Conservation (phyloP, 2,888 invertebrate genomes). For the Gortyna flavago region DNA sequence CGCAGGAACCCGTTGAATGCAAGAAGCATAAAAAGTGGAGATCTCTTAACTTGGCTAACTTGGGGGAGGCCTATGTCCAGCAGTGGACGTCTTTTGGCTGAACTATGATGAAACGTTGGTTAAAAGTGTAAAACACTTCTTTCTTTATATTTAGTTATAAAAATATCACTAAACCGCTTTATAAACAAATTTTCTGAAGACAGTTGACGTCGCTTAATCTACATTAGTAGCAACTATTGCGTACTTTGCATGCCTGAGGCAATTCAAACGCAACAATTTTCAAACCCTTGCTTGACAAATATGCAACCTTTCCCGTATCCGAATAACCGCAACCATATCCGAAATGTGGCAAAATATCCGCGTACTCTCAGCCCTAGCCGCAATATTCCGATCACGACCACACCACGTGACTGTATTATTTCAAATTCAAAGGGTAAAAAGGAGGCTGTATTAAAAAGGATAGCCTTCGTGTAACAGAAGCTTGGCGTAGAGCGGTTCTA, state of each 20-base stretch:
- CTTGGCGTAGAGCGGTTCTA: constrained; percentile 62
- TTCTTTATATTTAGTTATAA: no score
- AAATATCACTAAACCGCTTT: background rate
- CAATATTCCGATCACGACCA: constrained; percentile 79
- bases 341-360: constrained; percentile 50
- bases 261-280: constrained; percentile 29
- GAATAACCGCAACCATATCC: constrained; percentile 44
- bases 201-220: constrained; percentile 10
- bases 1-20: no score
- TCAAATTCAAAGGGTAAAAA: constrained; percentile 87
- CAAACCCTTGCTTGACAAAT: constrained; percentile 47
- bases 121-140: background rate
- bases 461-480: constrained; percentile 74
- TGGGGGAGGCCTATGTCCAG: no score
- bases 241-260: constrained; percentile 12
- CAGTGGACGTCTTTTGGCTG: no score
- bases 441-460: constrained; percentile 81
- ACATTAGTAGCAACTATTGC: constrained; percentile 27
- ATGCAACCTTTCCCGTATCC: constrained; percentile 45
- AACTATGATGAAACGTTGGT: no score
- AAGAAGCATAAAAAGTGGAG: no score
- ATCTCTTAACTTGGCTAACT: no score
- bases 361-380: constrained; percentile 50
- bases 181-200: constrained; percentile 17
- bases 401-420: constrained; percentile 84